Percentiles rank a stretch among this genome's conserved stretches.
phyloP scores from a whole-genome alignment of 2,113 vertebrate species.

The Eretmochelys imbricata region DNA sequence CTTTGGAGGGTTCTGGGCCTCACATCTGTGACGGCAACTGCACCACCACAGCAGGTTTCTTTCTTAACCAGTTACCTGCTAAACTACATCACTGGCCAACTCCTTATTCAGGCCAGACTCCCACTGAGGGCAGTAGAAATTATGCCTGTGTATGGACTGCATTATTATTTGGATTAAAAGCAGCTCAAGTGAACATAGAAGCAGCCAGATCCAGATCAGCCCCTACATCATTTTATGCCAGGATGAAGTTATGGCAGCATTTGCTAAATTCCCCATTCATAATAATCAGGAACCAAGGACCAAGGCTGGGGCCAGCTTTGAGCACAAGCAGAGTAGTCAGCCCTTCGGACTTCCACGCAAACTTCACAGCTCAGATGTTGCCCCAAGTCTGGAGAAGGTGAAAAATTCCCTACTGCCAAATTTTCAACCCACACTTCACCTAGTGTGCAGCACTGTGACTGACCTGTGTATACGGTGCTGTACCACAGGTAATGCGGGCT shows the following conservation, averaged over 20 bases:
- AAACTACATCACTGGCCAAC: neutral
- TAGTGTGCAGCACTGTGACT: neutral
- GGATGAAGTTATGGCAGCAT: neutral
- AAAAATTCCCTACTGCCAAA: neutral
- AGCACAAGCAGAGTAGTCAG: neutral
- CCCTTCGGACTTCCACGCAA: neutral
- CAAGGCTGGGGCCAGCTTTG: neutral
- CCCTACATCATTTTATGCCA: neutral
- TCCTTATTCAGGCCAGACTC: neutral
- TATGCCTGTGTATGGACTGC: neutral
- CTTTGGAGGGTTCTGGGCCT: slow-evolving; percentile 38
- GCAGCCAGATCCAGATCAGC: neutral
- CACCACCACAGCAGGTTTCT: neutral
- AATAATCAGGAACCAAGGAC: neutral
- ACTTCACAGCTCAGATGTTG: neutral
- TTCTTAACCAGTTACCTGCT: neutral
- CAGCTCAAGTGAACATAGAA: neutral
- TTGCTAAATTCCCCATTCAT: neutral
- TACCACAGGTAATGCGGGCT: neutral
- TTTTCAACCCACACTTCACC: neutral
- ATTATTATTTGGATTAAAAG: neutral
- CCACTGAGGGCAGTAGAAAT: neutral
- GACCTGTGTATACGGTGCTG: neutral
- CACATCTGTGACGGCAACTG: slow-evolving; percentile 39
- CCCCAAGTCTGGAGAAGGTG: neutral